Evolutionary conservation across 2,113 vertebrate genomes (phyloP).

Genomic region (Anolis sagrei): DNA sequence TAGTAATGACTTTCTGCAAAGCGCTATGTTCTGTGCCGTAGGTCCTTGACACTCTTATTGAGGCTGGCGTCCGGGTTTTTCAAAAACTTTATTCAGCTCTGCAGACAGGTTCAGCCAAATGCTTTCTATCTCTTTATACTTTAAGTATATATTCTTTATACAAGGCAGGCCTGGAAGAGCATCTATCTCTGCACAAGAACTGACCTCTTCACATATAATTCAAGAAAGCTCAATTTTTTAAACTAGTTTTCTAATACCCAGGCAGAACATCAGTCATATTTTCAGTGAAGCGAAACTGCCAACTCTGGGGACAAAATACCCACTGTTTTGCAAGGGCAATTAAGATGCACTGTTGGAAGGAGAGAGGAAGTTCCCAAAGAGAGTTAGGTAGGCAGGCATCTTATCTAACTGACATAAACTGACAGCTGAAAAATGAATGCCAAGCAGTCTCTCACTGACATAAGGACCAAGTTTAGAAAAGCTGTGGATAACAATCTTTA

Average conservation of each 20-base stretch:
- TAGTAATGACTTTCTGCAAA: background rate
- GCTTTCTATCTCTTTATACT: background rate
- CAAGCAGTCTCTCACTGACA: slow-evolving; percentile 14
- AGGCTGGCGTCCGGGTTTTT: background rate
- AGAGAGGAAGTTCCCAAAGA: slow-evolving; percentile 7
- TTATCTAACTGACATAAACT: slow-evolving; percentile 4
- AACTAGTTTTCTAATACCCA: background rate
- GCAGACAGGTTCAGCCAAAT: background rate
- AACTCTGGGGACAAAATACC: background rate
- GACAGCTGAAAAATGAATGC: slow-evolving; percentile 10
- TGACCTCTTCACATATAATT: background rate
- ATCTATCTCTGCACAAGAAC: background rate
- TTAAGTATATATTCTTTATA: background rate
- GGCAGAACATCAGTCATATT: background rate
- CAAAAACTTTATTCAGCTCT: background rate
- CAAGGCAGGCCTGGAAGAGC: background rate
- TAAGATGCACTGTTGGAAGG: background rate
- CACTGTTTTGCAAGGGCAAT: background rate
- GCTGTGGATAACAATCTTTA: background rate
- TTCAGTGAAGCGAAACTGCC: background rate
- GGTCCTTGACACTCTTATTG: background rate
- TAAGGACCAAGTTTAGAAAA: slow-evolving; percentile 22
- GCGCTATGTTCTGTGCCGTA: background rate
- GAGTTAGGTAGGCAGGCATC: slow-evolving; percentile 8
- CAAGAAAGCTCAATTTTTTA: background rate